A percentile compares a stretch with the other conserved stretches of the same genome.
These are phyloP conservation scores for Myrmecobius fasciatus DNA, from an alignment of 2,113 vertebrate genomes.

Conservation along the genomic window DNA sequence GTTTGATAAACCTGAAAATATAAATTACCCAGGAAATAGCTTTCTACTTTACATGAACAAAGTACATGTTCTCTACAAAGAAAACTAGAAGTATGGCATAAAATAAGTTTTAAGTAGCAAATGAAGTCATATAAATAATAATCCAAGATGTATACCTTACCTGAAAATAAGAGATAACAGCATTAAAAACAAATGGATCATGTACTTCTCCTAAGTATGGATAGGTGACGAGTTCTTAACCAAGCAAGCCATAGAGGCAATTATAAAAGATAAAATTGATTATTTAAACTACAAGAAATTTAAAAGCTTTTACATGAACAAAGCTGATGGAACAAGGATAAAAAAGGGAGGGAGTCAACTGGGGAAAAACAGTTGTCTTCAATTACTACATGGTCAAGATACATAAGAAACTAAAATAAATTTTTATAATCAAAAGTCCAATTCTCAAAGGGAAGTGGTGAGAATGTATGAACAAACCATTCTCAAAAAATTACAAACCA, in stretches of 20 bases:
- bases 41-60: too few species aligned
- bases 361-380: background rate
- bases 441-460: background rate
- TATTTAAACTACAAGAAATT: background rate
- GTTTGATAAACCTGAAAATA: background rate
- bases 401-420: background rate
- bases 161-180: too few species aligned
- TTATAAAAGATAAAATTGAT: background rate
- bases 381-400: background rate
- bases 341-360: background rate
- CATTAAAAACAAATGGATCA: too few species aligned
- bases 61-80: too few species aligned
- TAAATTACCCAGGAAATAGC: background rate
- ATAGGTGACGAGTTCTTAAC: too few species aligned
- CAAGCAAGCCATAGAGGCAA: too few species aligned
- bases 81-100: too few species aligned
- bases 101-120: too few species aligned
- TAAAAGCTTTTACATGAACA: background rate
- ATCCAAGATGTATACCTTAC: too few species aligned
- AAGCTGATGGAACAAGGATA: background rate
- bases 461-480: background rate
- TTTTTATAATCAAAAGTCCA: background rate
- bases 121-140: too few species aligned
- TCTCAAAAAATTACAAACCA: background rate
- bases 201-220: too few species aligned